Percentiles rank a stretch among this genome's conserved stretches.
These are phyloP conservation scores for Xanthorhoe designata DNA, from an alignment of 2,888 invertebrate genomes.

Conservation along the genomic window DNA sequence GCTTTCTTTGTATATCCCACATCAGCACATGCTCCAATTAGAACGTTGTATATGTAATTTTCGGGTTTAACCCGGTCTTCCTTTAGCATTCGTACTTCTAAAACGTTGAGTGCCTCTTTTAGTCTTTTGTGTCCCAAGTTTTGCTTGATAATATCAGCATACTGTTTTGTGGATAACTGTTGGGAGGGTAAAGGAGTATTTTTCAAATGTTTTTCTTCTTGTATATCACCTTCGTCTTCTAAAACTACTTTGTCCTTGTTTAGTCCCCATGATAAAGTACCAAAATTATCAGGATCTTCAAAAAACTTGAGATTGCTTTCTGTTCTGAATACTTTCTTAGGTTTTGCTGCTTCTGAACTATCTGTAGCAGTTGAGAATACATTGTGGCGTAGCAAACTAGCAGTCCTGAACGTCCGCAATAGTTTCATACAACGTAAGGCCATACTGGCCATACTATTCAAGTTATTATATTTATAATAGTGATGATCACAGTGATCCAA, in stretches of 20 bases:
- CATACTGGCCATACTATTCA: slow-evolving; percentile 63
- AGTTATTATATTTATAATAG: not conserved
- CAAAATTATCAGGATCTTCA: slow-evolving; percentile 87
- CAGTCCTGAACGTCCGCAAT: slow-evolving; percentile 53
- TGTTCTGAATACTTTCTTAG: slow-evolving; percentile 60
- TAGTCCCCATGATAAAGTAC: slow-evolving; percentile 67
- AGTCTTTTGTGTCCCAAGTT: slow-evolving; percentile 87
- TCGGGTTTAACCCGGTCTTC: slow-evolving; percentile 92
- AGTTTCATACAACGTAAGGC: slow-evolving; percentile 60
- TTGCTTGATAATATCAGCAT: slow-evolving; percentile 89
- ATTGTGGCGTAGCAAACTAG: slow-evolving; percentile 50
- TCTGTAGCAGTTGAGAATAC: slow-evolving; percentile 49
- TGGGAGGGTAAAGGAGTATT: slow-evolving; percentile 79
- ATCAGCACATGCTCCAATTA: slow-evolving; percentile 93
- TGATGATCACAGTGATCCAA: not conserved
- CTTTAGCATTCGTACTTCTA: slow-evolving; percentile 91
- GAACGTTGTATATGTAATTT: slow-evolving; percentile 91
- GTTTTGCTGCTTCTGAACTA: slow-evolving; percentile 47
- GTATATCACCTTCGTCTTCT: slow-evolving; percentile 84
- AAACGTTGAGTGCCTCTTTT: slow-evolving; percentile 91
- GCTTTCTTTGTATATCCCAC: slow-evolving; percentile 95
- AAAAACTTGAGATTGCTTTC: slow-evolving; percentile 65
- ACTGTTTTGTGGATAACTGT: slow-evolving; percentile 87
- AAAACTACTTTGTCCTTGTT: slow-evolving; percentile 55
- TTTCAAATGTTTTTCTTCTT: slow-evolving; percentile 85